Base-by-base conservation (phyloP, 2,888 invertebrate species). In the Drosophila ustulata region DNA sequence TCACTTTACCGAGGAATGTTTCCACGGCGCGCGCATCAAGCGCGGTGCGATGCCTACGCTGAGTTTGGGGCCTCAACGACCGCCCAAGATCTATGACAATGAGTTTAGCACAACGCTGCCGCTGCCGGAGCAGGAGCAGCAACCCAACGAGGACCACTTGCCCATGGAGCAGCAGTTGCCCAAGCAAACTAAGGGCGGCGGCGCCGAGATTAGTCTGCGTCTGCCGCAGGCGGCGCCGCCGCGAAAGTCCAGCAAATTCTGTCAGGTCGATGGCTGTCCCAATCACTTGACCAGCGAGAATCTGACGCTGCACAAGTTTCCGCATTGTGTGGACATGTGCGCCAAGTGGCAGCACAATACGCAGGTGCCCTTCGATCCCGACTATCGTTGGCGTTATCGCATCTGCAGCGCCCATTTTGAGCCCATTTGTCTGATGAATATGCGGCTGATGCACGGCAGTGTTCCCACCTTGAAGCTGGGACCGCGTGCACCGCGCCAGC, bases 391-490 rank as follows among this genome's bases (percentile, higher is more conserved):
- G 90, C 84, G 84, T 2, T 90, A 81, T 63, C 89, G 89, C 34
- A 76, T 91, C 32, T 90, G 90, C 68, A 84, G 84, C 55, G 79
- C 75, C 3, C 90, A 90, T 41, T 90, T 90, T 47, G 83, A 88
- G 6, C 71, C 77, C 9, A 59, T 75, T n/a, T 90, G 90, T 11
- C 56, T 88, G 28, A 63, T 73, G 6, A 79, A 71, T n/a, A 72
- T 77, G 61, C 68, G 82, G 0, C 53, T 90, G 3, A 52, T 81
- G 18, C 78, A 79, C 2, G 90, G 90, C 53, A 88, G 90, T 18
- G 74, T 90, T 57, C 90, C 90, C 8, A 90, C 91, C 0, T 47
- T 89, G 7, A 73, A 88, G 26, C 69, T 90, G 53, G 73, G 82
- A 0, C 61, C 67, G 4, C 57, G 71, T 37, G 83, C 86, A 0